Evolutionary conservation across 2,797 vertebrate genomes (phyloP), one percentile per base, ranked within the genome.

Genomic region (Jordanella pulchra): DNA sequence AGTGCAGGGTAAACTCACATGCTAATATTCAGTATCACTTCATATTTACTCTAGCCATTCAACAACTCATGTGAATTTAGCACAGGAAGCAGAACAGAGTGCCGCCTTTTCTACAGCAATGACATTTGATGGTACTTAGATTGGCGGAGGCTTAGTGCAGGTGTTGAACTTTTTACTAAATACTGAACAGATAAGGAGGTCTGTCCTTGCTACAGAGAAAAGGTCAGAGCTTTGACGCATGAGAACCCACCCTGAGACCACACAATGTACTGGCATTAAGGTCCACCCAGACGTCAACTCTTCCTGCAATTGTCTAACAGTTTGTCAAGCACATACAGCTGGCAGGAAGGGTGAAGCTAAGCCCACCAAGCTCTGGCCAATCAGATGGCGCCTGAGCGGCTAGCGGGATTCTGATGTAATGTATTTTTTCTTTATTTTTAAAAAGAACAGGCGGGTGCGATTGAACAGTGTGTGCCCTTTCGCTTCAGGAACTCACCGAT

Each of bases 261-360:
- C 47, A 87, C 85, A 90, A 91, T 84, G 81, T 86, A 86, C 87
- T 85, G 85, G 87, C 85, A 68, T 60, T 77, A 68, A 65, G 81
- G 79, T 75, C 69, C 1, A 50, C 64, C 54, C 27, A 56, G 80
- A 75, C 81, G 85, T 92, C 90, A 85, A 60, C 85, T 73, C 79
- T 94, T 94, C 93, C 94, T 92, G 89, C 79, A 82, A 94, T 94
- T 95, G 93, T 94, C 84, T 67, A 47, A 60, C 48, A 65, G 71
- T 75, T 63, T 70, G 65, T 76, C 45, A 2, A 67, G 54, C 76
- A 51, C 73, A 82, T 42, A 83, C 90, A 89, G 89, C 88, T 88
- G 86, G 81, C 87, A 92, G 93, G 91, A 94, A 92, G 83, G 80
- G 84, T 74, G 73, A 77, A 76, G 58, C 67, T 68, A 75, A 82